Evolutionary conservation across 2,888 invertebrate genomes (phyloP).

Genomic region (Cheilosia variabilis): DNA sequence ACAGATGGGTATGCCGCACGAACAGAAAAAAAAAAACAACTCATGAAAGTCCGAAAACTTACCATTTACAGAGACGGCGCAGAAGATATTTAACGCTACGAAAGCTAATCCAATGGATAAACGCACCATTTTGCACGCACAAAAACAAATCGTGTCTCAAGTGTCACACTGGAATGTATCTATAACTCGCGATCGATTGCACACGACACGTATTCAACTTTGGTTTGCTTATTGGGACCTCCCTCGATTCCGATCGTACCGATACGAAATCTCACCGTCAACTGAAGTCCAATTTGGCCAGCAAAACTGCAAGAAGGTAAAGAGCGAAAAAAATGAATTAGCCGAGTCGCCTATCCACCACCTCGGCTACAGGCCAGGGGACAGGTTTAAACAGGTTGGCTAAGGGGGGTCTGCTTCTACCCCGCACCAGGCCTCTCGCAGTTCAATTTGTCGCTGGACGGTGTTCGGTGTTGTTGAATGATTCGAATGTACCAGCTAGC

Average conservation of each 20-base stretch:
- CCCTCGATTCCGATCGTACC: conserved; percentile 72
- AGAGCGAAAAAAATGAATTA: conserved; percentile 14
- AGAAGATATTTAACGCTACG: conserved; percentile 57
- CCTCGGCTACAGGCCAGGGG: conserved; percentile 29
- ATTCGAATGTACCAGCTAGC: background rate
- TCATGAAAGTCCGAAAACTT: conserved; percentile 66
- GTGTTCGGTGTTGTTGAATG: conserved; percentile 46
- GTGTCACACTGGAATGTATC: conserved; percentile 63
- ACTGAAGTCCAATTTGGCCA: conserved; percentile 65
- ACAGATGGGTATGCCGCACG: conserved; percentile 30
- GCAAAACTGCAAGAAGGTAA: conserved; percentile 74
- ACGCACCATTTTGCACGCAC: conserved; percentile 62
- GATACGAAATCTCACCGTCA: conserved; percentile 74
- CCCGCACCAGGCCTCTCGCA: conserved; percentile 17
- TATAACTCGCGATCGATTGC: conserved; percentile 37
- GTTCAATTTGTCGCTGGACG: conserved; percentile 55
- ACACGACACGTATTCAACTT: conserved; percentile 50
- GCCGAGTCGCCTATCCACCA: conserved; percentile 29
- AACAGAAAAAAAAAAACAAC: conserved; percentile 29
- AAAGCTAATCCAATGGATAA: conserved; percentile 69
- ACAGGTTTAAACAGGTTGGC: conserved; percentile 68
- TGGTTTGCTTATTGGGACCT: conserved; percentile 22
- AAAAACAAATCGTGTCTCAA: conserved; percentile 31
- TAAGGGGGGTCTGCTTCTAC: conserved; percentile 23
- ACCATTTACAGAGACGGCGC: conserved; percentile 62